Evolutionary conservation across 2,797 vertebrate genomes (phyloP).

Genomic region (Bufotes viridis): DNA sequence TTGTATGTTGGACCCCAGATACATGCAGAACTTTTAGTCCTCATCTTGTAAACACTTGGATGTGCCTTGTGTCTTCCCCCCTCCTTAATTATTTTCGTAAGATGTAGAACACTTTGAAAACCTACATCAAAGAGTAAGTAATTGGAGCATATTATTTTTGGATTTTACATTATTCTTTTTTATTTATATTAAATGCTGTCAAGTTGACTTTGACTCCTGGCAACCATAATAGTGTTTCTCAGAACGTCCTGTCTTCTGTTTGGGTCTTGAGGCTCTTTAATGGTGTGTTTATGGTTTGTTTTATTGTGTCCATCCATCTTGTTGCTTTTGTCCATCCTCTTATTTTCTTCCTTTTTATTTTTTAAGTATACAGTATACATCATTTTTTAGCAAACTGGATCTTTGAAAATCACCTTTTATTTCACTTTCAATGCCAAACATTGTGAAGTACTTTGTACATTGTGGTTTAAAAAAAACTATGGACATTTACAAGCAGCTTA

Average conservation of each 20-base stretch:
- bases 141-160: not conserved
- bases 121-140: not conserved
- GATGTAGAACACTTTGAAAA: slow-evolving; percentile 5
- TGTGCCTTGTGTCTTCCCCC: not conserved
- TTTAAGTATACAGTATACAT: not conserved
- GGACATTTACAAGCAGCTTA: not conserved
- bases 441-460: not conserved
- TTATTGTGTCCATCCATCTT: not conserved
- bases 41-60: slow-evolving; percentile 3
- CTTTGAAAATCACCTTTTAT: not conserved
- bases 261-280: not conserved
- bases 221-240: not conserved
- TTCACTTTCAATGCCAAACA: not conserved
- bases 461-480: not conserved
- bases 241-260: not conserved
- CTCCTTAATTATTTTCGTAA: not conserved
- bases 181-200: not conserved
- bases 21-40: not conserved
- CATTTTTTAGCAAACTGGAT: not conserved
- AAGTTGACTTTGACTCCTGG: not conserved
- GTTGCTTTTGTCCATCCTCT: not conserved
- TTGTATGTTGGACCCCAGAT: not conserved
- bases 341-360: not conserved
- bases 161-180: not conserved
- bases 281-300: not conserved